These are phyloP conservation scores for Forbesichthys papilliferus DNA, from an alignment of 2,113 vertebrate genomes.

Conservation along the genomic window DNA sequence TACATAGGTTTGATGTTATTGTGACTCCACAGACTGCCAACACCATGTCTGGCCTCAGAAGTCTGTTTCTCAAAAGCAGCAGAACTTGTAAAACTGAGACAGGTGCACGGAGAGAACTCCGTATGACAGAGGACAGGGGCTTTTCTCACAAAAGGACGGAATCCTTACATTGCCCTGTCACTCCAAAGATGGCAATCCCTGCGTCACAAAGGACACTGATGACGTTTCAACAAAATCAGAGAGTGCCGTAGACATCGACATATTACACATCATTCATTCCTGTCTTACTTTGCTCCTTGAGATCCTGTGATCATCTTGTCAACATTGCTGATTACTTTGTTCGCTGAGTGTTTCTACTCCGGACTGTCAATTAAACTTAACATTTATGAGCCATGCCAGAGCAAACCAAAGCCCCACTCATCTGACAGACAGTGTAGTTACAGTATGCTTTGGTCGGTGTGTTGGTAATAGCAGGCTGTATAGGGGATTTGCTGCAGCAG, in stretches of 20 bases:
- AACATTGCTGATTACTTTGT: conserved; percentile 53
- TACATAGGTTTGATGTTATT: conserved; percentile 28
- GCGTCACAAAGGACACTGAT: conserved; percentile 16
- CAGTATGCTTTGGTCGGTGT: conserved; percentile 40
- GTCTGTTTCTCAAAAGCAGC: conserved; percentile 3
- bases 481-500: conserved; percentile 23
- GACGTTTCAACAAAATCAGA: conserved; percentile 45
- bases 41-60: neutral
- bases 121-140: conserved; percentile 8
- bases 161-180: conserved; percentile 24
- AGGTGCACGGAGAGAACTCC: conserved; percentile 1
- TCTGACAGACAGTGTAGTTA: conserved; percentile 40
- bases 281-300: conserved; percentile 14
- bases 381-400: conserved; percentile 40
- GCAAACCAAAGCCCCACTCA: conserved; percentile 44
- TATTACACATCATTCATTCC: conserved; percentile 12
- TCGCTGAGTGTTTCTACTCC: conserved; percentile 43
- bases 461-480: conserved; percentile 32
- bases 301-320: conserved; percentile 65
- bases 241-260: conserved; percentile 37
- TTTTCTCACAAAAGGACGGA: conserved; percentile 30
- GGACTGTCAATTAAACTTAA: conserved; percentile 67
- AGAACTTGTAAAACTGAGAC: conserved; percentile 9
- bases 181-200: conserved; percentile 20
- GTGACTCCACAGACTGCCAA: conserved; percentile 13